Base-by-base conservation (phyloP, 2,113 vertebrate species). In the Pyxicephalus adspersus region DNA sequence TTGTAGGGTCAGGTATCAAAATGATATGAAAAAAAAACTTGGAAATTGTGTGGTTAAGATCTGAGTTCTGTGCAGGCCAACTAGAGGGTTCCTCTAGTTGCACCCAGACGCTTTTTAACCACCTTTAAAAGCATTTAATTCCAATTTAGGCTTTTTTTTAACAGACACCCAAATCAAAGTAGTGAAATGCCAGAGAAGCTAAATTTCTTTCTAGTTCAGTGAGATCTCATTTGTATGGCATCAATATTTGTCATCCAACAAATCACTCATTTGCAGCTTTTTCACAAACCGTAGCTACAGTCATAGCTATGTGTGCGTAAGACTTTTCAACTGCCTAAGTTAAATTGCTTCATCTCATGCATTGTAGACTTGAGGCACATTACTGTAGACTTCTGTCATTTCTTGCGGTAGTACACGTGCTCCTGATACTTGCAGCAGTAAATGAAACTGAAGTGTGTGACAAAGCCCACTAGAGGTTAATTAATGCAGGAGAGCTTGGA, bases 351-450 rank as follows among this genome's bases (percentile, higher is more conserved):
- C 61, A 66, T 64, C 74, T 55, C 28, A 66, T 50, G 61, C 52
- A 28, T 58, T 31, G 61, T n/a, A 13, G 72, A 58, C 28, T 45
- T 38, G 22, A 66, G 60, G 31, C 79, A 64, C 26, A 57, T 74
- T 65, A 73, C 61, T 31, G 52, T 66, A 82, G 75, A 58, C 60
- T 29, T 64, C 50, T 65, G 70, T 45, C 29, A 81, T 74, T 57
- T 57, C 22, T 7, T 57, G 29, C 51, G 26, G 28, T 22, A 26
- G 9, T 50, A 66, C 45, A 9, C 19, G 60, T 4, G 8, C 58
- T 74, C 70, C 80, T 22, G 63, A 74, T 82, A 82, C 80, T 61
- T 75, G 63, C n/a, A 51, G 45, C 67, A 80, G 68, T 67, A 31
- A 61, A 67, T 75, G 70, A 34, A 83, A 80, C 25, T 28, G 70